phyloP scores from a whole-genome alignment of 2,797 vertebrate species.

The Halcyon badia region DNA sequence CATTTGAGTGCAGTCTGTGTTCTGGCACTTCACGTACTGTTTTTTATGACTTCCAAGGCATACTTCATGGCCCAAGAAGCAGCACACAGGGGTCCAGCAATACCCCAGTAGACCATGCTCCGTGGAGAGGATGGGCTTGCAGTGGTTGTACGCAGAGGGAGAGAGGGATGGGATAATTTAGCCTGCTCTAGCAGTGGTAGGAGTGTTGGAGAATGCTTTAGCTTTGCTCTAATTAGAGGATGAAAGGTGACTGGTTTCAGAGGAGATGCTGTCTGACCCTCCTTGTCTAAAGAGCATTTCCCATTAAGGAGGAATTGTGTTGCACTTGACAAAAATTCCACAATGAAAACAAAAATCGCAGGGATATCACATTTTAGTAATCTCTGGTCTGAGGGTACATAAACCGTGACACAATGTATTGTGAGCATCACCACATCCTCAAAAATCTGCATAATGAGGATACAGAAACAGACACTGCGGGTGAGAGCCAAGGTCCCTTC shows the following conservation, averaged over 20 bases:
- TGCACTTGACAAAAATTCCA: neutral
- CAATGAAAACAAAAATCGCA: neutral
- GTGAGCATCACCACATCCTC: neutral
- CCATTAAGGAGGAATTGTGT: neutral
- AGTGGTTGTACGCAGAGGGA: rapidly evolving
- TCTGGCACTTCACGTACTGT: neutral
- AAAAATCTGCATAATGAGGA: neutral
- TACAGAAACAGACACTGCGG: neutral
- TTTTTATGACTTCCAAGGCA: neutral
- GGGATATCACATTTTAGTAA: neutral
- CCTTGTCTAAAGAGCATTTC: neutral
- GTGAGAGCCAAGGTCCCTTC: neutral
- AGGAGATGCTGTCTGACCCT: neutral
- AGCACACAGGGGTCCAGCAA: neutral
- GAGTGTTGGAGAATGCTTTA: neutral
- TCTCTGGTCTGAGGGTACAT: neutral
- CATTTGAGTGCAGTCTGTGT: neutral
- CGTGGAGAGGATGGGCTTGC: neutral
- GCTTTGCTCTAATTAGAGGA: neutral
- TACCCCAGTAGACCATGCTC: neutral
- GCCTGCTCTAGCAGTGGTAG: neutral
- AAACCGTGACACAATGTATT: neutral
- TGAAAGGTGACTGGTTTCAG: neutral
- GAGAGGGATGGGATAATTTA: neutral
- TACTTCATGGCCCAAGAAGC: rapidly evolving